Evolutionary conservation across 2,888 invertebrate genomes (phyloP).

Genomic region (Bugula neritina): DNA sequence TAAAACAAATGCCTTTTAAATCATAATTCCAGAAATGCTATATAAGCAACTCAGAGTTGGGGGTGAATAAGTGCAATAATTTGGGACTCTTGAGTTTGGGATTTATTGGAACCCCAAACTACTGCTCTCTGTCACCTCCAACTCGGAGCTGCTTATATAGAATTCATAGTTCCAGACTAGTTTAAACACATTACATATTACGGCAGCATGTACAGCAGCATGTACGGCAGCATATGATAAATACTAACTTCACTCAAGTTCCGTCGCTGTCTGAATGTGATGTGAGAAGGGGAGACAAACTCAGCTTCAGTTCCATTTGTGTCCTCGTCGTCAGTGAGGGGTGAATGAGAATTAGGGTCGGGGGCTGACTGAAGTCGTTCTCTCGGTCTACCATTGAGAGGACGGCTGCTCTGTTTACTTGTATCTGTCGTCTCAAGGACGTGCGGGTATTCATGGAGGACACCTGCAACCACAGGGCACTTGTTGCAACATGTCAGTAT

Average conservation of each 20-base stretch:
- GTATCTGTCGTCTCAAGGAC: background rate
- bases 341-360: background rate
- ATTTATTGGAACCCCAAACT: too few relatives aligned
- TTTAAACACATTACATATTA: too few relatives aligned
- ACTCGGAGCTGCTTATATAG: too few relatives aligned
- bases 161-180: too few relatives aligned
- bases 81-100: too few relatives aligned
- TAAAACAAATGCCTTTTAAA: too few relatives aligned
- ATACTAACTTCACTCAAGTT: constrained; percentile 19
- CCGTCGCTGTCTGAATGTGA: background rate
- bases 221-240: background rate
- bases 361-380: background rate
- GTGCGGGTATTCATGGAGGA: background rate
- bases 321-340: background rate
- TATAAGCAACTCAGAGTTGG: too few relatives aligned
- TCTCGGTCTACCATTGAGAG: background rate
- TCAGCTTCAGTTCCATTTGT: background rate
- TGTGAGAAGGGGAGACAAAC: constrained; percentile 7
- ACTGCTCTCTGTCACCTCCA: too few relatives aligned
- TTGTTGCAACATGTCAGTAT: background rate
- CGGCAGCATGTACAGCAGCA: background rate
- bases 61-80: too few relatives aligned
- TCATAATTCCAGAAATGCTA: too few relatives aligned
- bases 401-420: background rate
- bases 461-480: background rate